Percentiles rank a stretch among this genome's conserved stretches.
Evolutionary conservation across 2,888 invertebrate genomes (phyloP).

Genomic region (Rhodophaea formosa): DNA sequence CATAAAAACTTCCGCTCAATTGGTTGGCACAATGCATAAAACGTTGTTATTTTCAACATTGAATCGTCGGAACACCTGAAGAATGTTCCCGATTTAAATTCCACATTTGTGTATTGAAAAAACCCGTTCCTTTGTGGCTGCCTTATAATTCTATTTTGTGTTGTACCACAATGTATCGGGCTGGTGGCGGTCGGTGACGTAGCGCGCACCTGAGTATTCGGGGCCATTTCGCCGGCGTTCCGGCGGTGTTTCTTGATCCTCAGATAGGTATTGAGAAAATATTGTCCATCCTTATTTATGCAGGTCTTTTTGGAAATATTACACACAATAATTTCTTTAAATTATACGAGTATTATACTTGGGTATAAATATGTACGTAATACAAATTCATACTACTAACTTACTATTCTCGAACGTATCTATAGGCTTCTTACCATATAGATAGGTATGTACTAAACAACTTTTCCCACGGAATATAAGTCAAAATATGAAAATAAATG

Average conservation of each 20-base stretch:
- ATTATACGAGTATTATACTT: too few relatives aligned
- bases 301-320: background rate
- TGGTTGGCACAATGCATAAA: background rate
- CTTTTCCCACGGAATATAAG: too few relatives aligned
- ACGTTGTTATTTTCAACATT: constrained; percentile 5
- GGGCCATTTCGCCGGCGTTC: constrained; percentile 15
- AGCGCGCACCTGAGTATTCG: constrained; percentile 41
- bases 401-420: too few relatives aligned
- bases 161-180: constrained; percentile 32
- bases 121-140: constrained; percentile 66
- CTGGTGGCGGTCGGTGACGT: constrained; percentile 11
- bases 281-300: background rate
- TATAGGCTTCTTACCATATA: too few relatives aligned
- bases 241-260: constrained; percentile 18
- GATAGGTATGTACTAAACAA: too few relatives aligned
- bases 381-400: too few relatives aligned
- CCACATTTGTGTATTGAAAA: constrained; percentile 61
- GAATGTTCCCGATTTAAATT: constrained; percentile 48
- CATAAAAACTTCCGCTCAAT: background rate
- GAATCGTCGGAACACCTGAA: constrained; percentile 31
- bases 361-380: too few relatives aligned
- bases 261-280: constrained; percentile 6
- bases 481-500: too few relatives aligned
- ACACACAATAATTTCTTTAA: background rate
- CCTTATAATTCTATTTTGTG: constrained; percentile 70